These are phyloP conservation scores for Leucoma salicis DNA, from an alignment of 2,888 invertebrate species.

Conservation along the genomic window DNA sequence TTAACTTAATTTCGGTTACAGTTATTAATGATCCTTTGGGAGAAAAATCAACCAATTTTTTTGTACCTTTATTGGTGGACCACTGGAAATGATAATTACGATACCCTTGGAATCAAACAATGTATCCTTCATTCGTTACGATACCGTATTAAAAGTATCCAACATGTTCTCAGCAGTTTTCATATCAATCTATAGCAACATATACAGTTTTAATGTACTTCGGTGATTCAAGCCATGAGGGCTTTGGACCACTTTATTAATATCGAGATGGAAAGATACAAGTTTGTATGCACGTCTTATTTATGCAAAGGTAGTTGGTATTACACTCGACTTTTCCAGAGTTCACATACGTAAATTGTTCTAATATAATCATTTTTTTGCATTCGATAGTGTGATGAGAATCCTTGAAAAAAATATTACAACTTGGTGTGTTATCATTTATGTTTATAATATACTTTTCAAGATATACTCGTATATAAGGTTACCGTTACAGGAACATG, in stretches of 20 bases:
- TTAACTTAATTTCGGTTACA: too few species aligned
- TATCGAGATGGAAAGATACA: constrained; percentile 12
- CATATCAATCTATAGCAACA: constrained; percentile 4
- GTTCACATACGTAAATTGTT: constrained; percentile 7
- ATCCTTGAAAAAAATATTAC: constrained; percentile 11
- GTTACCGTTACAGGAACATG: too few species aligned
- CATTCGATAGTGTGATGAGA: constrained; percentile 16
- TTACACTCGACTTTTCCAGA: background rate
- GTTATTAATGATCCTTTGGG: too few species aligned
- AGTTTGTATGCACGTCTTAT: constrained; percentile 5
- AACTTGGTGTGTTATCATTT: too few species aligned
- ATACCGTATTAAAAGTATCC: too few species aligned
- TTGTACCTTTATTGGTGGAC: too few species aligned
- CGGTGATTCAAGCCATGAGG: constrained; percentile 8
- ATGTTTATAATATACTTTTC: too few species aligned
- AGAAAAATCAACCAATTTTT: too few species aligned
- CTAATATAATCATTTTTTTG: constrained; percentile 33
- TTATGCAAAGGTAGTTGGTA: constrained; percentile 4
- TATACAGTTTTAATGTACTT: constrained; percentile 10
- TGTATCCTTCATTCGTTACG: too few species aligned
- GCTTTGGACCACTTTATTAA: background rate
- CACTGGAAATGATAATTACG: too few species aligned
- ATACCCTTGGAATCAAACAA: too few species aligned
- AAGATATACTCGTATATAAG: too few species aligned
- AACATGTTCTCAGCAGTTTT: background rate